phyloP scores from a whole-genome alignment of 2,797 vertebrate species.

The Pteropus rufus region DNA sequence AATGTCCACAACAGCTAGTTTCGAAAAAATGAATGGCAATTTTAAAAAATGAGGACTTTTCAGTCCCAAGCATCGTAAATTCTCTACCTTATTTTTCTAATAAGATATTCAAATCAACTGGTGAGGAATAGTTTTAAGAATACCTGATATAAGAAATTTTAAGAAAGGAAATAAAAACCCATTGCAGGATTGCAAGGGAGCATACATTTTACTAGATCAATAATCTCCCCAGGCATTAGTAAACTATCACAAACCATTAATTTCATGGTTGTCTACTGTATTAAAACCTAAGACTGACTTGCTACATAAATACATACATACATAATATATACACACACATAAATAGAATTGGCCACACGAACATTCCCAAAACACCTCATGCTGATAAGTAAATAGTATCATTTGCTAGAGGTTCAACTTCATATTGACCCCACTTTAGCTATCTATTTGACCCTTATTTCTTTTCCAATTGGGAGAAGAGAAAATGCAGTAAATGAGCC shows the following conservation, averaged over 20 bases:
- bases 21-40: neutral
- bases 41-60: neutral
- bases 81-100: neutral
- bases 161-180: neutral
- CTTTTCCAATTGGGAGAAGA: constrained; percentile 3
- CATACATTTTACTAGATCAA: neutral
- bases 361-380: neutral
- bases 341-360: neutral
- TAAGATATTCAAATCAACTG: neutral
- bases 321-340: neutral
- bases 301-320: neutral
- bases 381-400: neutral
- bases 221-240: neutral
- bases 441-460: constrained; percentile 26
- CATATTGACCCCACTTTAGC: neutral
- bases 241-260: neutral
- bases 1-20: neutral
- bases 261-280: neutral
- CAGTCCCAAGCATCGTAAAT: neutral
- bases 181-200: neutral
- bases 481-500: constrained; percentile 43
- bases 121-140: neutral
- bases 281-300: neutral
- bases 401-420: constrained; percentile 28
- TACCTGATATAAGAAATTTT: neutral